Conservation (phyloP, 1,140 invertebrate genomes). For the Teleogryllus occipitalis region DNA sequence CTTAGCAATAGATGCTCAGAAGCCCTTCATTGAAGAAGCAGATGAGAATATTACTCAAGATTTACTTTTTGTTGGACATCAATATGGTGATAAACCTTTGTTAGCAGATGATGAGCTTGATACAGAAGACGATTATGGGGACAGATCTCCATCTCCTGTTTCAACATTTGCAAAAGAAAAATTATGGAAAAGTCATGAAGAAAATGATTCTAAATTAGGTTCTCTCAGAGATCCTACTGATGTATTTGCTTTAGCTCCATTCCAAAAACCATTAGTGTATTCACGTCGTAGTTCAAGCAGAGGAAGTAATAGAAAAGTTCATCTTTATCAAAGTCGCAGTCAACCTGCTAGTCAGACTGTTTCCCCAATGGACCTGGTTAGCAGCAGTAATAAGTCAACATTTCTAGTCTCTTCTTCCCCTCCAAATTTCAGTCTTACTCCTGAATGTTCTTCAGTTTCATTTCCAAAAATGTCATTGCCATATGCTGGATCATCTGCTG, state of each 20-base stretch:
- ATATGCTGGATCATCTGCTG: constrained; percentile 8
- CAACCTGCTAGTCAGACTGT: constrained; percentile 28
- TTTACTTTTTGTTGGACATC: constrained; percentile 56
- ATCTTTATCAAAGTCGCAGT: constrained; percentile 25
- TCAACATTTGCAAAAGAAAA: background rate
- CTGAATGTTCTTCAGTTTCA: constrained; percentile 17
- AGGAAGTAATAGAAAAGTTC: constrained; percentile 9
- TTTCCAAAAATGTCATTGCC: constrained; percentile 14
- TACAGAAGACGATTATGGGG: constrained; percentile 45
- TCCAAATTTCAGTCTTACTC: constrained; percentile 9
- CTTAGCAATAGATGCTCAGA: constrained; percentile 20
- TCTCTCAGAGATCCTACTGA: constrained; percentile 35
- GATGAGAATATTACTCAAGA: constrained; percentile 27
- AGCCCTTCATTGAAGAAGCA: constrained; percentile 21
- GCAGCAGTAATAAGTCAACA: constrained; percentile 21
- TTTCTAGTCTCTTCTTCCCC: constrained; percentile 21
- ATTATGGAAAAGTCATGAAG: background rate
- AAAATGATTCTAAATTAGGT: constrained; percentile 24
- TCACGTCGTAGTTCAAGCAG: constrained; percentile 12
- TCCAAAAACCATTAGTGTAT: constrained; percentile 41
- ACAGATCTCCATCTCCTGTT: constrained; percentile 7
- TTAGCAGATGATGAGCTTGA: constrained; percentile 71
- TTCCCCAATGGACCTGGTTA: constrained; percentile 26
- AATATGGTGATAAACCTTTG: constrained; percentile 69
- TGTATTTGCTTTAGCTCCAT: constrained; percentile 68